phyloP scores from a whole-genome alignment of 1,140 invertebrate species.

The Eriocheir sinensis region DNA sequence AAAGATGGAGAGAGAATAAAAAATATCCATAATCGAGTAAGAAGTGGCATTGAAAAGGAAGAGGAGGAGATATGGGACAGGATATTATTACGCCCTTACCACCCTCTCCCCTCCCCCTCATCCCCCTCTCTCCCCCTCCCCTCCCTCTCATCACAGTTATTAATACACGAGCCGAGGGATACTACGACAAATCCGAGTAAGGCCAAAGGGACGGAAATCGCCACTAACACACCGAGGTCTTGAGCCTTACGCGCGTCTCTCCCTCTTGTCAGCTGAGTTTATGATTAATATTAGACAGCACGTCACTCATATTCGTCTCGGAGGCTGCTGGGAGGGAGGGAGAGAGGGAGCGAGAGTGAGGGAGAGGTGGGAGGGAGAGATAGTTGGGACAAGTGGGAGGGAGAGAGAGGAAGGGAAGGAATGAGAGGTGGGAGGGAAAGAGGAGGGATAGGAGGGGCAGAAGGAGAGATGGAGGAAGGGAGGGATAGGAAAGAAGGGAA shows the following conservation, averaged over 20 bases:
- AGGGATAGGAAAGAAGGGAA: background rate
- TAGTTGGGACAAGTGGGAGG: background rate
- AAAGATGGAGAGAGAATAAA: too few species aligned
- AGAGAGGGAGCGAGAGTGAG: background rate
- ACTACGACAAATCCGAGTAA: background rate
- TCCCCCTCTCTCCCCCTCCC: background rate
- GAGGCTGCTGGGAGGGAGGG: background rate
- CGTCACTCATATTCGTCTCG: background rate
- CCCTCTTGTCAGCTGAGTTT: background rate
- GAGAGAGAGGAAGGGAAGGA: background rate
- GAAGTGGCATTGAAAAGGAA: too few species aligned
- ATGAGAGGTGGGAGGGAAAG: too few species aligned
- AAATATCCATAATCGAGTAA: too few species aligned
- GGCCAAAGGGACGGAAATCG: background rate
- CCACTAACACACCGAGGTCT: background rate
- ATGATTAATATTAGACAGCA: slow-evolving; percentile 6
- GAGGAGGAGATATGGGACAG: too few species aligned
- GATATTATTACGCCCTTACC: background rate
- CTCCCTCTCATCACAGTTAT: background rate
- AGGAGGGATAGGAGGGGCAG: background rate
- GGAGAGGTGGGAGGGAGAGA: background rate
- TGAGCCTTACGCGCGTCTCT: background rate
- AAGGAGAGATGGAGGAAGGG: background rate
- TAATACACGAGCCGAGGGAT: background rate
- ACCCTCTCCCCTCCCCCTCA: background rate